Evolutionary conservation across 2,888 invertebrate genomes (phyloP), one percentile per base, ranked within the genome.

Genomic region (Tethea ocularis): DNA sequence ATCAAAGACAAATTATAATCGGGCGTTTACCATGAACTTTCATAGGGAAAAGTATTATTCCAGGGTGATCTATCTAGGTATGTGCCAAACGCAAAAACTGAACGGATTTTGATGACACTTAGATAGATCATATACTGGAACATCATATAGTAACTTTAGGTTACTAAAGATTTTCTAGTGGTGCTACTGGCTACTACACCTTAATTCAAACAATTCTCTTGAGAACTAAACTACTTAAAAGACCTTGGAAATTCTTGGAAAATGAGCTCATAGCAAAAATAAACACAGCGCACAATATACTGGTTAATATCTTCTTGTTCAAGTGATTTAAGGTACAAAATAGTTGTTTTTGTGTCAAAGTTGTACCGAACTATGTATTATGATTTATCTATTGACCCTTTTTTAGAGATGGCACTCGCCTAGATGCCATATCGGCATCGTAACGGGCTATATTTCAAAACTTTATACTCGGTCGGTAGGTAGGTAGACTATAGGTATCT

Each of bases 311-410:
- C 11, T 33, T 46, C 2, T 46, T 46, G 17, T 20, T 10, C 20
- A 46, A 46, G 20, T 46, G 20, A 46, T 46, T 46, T 5, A 17
- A 20, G 20, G 46, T 10, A 10, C 10, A 17, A 46, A 20, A 20
- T n/a, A 38, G 46, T 10, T 46, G 46, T 46, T 46, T 46, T 57
- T 17, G 36, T n/a, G 20, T 8, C 41, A 24, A 52, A 57, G 51
- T 57, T 57, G 51, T 57, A 17, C 52, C 36, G 33, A 57, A 51
- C n/a, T n/a, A n/a, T n/a, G 58, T 46, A 33, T 58, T 46, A 54
- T 54, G 58, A 55, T 53, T 58, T 58, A 46, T 58, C 54, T 54
- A 17, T 20, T 0, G 46, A 46, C 46, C 46, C 46, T 46, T 41
- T 17, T 41, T 46, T 20, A 7, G 46, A 1, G 20, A 46, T 46